phyloP scores from a whole-genome alignment of 2,797 vertebrate genomes.

The Enteromius fasciolatus region DNA sequence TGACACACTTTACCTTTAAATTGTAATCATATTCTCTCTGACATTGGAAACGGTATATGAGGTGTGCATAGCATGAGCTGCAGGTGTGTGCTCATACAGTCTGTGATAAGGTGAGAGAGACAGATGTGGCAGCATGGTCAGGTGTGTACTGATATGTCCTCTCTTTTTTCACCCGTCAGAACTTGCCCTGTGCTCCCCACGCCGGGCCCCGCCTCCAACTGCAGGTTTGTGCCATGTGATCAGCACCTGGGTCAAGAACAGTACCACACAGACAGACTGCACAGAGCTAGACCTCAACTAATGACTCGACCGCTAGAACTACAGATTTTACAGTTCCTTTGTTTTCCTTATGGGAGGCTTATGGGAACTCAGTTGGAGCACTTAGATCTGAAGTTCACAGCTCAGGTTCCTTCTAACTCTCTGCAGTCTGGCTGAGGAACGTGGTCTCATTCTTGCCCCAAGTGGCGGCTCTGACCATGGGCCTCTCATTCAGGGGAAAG shows the following conservation, averaged over 20 bases:
- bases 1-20: conserved; percentile 19
- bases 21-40: not conserved
- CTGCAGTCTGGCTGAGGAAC: conserved; percentile 44
- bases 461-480: conserved; percentile 67
- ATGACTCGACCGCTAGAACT: not conserved
- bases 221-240: conserved; percentile 76
- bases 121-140: conserved; percentile 42
- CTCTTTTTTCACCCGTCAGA: conserved; percentile 78
- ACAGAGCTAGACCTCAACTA: conserved; percentile 36
- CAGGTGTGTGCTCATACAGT: conserved; percentile 38
- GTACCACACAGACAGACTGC: conserved; percentile 46
- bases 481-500: conserved; percentile 59
- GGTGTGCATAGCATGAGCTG: conserved; percentile 23
- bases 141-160: conserved; percentile 71
- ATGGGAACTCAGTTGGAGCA: not conserved
- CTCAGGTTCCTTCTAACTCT: conserved; percentile 49
- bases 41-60: not conserved
- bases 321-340: not conserved
- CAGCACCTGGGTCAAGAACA: conserved; percentile 58
- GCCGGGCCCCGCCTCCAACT: conserved; percentile 72
- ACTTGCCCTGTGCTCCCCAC: conserved; percentile 77
- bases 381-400: conserved; percentile 6
- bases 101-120: conserved; percentile 40
- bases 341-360: conserved; percentile 25
- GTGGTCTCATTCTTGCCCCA: conserved; percentile 58